Evolutionary conservation across 2,888 invertebrate species (phyloP), one percentile per base, ranked within the genome.

Genomic region (Gryllus longicercus): DNA sequence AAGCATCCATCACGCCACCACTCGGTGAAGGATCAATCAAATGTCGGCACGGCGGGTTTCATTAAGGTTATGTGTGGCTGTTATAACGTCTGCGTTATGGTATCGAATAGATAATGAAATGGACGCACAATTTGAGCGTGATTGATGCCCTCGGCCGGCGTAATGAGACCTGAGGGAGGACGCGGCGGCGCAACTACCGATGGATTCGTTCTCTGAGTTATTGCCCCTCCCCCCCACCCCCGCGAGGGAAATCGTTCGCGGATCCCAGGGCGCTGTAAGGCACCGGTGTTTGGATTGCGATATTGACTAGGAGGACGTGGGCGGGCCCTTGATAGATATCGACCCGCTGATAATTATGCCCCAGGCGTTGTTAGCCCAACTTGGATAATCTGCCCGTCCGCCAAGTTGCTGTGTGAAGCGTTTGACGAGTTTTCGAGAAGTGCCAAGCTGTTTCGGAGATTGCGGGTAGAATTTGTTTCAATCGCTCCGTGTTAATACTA

Each of bases 81-180:
- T 63, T 63, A 63, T 63, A 63, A 63, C 63, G 63, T 63, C 63
- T 63, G 63, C 63, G 63, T 63, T 63, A 63, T 63, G 63, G 63
- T n/a, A 63, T n/a, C 63, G 63, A 63, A 63, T 63, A 63, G 63
- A 63, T 63, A 63, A 63, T 63, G 63, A 63, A 63, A 63, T 63
- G 63, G 63, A 63, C 16, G 63, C 63, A 63, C 63, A 63, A 63
- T 63, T 63, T 63, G 16, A 14, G 63, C 63, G 63, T 63, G 63
- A 63, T 63, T 63, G 63, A 63, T 63, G 63, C 16, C 16, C 14
- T 63, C 63, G 63, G 16, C 16, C 5, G 63, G n/a, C 63, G 63
- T 63, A 63, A 63, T 63, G 63, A 63, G 63, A n/a, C 63, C 63
- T 63, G 63, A n/a, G 63, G 63, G 63, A 63, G 16, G 63, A 63